Evolutionary conservation across 2,888 invertebrate species (phyloP).

Genomic region (Drosophila maculinotata): DNA sequence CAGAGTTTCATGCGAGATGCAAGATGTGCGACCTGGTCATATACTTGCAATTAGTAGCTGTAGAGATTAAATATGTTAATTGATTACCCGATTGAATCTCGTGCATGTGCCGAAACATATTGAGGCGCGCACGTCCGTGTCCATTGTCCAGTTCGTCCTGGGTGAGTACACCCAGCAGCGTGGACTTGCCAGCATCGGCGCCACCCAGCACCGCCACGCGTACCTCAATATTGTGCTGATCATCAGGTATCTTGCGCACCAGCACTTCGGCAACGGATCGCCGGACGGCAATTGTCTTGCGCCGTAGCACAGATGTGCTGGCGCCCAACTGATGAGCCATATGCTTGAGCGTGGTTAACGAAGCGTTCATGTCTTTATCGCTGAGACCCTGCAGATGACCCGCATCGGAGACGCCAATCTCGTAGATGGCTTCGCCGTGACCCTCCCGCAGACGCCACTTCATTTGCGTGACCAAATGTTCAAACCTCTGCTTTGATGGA

Average conservation of each 20-base stretch:
- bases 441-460: conserved; percentile 99
- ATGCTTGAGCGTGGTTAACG: conserved; percentile 92
- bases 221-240: conserved; percentile 95
- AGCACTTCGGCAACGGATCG: conserved; percentile 94
- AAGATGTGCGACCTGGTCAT: conserved; percentile 92
- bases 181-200: conserved; percentile 98
- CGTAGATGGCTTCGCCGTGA: conserved; percentile 98
- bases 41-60: neutral
- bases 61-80: neutral
- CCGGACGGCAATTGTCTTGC: conserved; percentile 86
- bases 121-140: conserved; percentile 95
- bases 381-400: conserved; percentile 94
- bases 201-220: conserved; percentile 97
- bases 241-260: conserved; percentile 94
- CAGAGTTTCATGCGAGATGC: conserved; percentile 97
- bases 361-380: conserved; percentile 93
- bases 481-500: conserved; percentile 95
- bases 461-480: conserved; percentile 99
- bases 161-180: conserved; percentile 96
- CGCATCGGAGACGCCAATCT: conserved; percentile 97
- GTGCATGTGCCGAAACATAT: conserved; percentile 97
- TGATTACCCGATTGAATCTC: conserved; percentile 91
- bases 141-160: conserved; percentile 99
- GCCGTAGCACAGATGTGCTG: conserved; percentile 90
- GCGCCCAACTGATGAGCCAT: conserved; percentile 97